Evolutionary conservation across 37 sponge, comb jelly and placozoan genomes (phyloP), one percentile per base, ranked within the genome.

Genomic region (Dysidea cf. avara): DNA sequence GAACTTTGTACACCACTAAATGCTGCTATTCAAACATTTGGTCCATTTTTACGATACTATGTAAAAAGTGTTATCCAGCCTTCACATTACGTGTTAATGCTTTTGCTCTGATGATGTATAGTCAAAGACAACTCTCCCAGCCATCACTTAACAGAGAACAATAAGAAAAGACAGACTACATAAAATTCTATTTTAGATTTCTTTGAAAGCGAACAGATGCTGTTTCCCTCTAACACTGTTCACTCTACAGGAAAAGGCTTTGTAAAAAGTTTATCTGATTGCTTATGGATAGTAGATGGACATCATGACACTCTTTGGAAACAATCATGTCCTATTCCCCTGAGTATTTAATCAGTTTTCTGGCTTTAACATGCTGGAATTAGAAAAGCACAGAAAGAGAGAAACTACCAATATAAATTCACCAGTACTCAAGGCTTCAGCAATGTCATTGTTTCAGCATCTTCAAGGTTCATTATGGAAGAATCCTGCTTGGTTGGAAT

Each of bases 271-370:
- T 20, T 81, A 12, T 18, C 49, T 16, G 64, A 69, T 31, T 24
- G 30, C 11, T 49, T 83, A 69, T 83, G 76, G 75, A 67, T 69
- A 32, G 11, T 76, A 21, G 84, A 83, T 69, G 69, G 75, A 14
- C 83, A 83, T 39, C 60, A 74, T 24, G 46, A 43, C 7, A 43
- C 46, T 43, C 46, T 43, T 43, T 12, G 9, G 9, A 43, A 43
- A 5, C 46, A 43, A 43, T 71, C 67, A 39, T 72, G 68, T 43
- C 21, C 67, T 47, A 26, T 81, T 71, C 74, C 74, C n/a, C 1
- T 22, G 7, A 7, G 5, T 66, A 18, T 81, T 73, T 43, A 37
- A 39, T 17, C 25, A 25, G 4, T 73, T 81, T 49, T 0, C 3
- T 55, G 82, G 75, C 28, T 63, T 61, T 65, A 76, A 64, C 33